Base-by-base conservation (phyloP, 2,113 vertebrate species). In the Chascanopsetta lugubris region DNA sequence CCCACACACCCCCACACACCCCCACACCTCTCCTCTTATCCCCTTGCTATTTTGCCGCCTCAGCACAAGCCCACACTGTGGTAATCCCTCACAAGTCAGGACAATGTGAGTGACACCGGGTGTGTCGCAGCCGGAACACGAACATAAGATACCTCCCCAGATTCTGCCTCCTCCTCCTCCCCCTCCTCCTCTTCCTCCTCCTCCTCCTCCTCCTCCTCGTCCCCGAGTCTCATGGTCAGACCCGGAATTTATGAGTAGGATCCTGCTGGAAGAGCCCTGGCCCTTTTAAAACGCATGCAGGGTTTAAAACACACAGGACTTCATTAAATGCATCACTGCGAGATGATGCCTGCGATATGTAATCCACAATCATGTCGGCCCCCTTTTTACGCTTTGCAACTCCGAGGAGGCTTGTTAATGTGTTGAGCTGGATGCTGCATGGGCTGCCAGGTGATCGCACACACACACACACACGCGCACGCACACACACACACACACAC, bases 51-150 rank as follows among this genome's bases (percentile, higher is more conserved):
- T 88, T 74, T 82, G 84, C 86, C 69, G 69, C 72, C 83, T 90
- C 87, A 88, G 86, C 83, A 82, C 79, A 80, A 85, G 75, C 75
- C 84, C 79, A 80, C 83, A 62, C 70, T 73, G 77, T 17, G 61
- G 83, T 89, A 84, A 88, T 89, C 85, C 85, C 64, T 88, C 85
- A 83, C 82, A 86, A 81, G 79, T 80, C 72, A 74, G 85, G 86
- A 85, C 79, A 82, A 87, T 84, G 85, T 84, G 75, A 89, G 84
- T 79, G 87, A 84, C 85, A 79, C 79, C 62, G 80, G 76, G 70
- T 60, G 72, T 77, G 84, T 85, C 77, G 59, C 80, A 63, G 76
- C 82, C 68, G 75, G 79, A 86, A 75, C 71, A 69, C 20, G 36
- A 50, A 66, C 85, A 67, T 84, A 79, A 72, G 72, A 87, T 66